These are phyloP conservation scores for Tipula unca DNA, from an alignment of 2,888 invertebrate genomes.

Conservation along the genomic window DNA sequence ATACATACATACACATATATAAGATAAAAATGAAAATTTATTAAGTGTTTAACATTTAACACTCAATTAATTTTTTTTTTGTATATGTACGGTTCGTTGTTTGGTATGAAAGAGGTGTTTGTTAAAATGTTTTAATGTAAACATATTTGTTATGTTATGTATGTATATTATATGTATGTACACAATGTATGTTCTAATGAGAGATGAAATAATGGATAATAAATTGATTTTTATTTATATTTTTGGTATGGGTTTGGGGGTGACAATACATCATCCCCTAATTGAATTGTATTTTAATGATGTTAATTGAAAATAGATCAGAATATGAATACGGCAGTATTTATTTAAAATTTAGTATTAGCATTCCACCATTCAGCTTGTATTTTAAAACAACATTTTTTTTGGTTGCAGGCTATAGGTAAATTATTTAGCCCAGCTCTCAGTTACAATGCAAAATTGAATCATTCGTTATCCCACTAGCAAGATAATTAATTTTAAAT, in stretches of 20 bases:
- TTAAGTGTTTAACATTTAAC: slow-evolving; percentile 8
- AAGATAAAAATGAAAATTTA: slow-evolving; percentile 14
- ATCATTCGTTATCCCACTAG: no score
- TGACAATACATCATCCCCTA: not conserved
- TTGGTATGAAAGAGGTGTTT: not conserved
- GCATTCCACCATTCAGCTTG: no score
- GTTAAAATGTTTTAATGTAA: not conserved
- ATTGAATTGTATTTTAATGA: not conserved
- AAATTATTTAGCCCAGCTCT: no score
- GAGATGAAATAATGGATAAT: not conserved
- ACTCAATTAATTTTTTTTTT: not conserved
- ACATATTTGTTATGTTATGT: not conserved
- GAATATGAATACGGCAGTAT: no score
- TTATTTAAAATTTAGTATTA: no score
- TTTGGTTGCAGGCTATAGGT: no score
- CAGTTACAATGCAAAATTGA: no score
- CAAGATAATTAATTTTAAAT: no score
- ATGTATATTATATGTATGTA: not conserved
- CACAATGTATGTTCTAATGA: not conserved
- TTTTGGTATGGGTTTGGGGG: not conserved
- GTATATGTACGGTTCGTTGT: not conserved
- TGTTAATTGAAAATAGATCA: not conserved
- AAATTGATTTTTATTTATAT: not conserved
- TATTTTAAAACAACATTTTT: no score
- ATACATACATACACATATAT: no score